These are phyloP conservation scores for Holothuria scabra DNA, from an alignment of 53 echinoderm and acorn worm genomes.

Conservation along the genomic window DNA sequence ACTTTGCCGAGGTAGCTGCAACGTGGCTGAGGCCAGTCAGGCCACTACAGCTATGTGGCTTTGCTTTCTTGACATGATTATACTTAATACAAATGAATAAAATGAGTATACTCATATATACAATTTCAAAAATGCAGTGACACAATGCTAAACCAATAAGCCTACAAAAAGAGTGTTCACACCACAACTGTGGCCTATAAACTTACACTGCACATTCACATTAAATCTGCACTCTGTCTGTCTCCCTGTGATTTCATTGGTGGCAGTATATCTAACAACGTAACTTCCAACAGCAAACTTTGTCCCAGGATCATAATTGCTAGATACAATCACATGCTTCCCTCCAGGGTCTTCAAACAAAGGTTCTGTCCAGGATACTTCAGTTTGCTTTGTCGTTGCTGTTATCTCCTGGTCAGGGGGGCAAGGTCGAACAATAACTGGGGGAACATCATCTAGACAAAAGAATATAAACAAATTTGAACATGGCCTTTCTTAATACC, in stretches of 20 bases:
- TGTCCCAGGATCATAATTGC: constrained; percentile 49
- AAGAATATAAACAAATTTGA: too few relatives aligned
- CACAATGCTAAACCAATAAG: too few relatives aligned
- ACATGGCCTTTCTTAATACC: too few relatives aligned
- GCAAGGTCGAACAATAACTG: constrained; percentile 49
- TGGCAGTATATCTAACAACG: constrained; percentile 61
- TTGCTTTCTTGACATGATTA: too few relatives aligned
- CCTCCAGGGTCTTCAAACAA: constrained; percentile 66
- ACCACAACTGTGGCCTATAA: too few relatives aligned
- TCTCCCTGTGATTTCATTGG: constrained; percentile 59
- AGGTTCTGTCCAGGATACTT: constrained; percentile 68
- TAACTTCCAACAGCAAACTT: constrained; percentile 49
- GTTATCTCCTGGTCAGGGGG: constrained; percentile 56
- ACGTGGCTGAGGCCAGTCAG: too few relatives aligned
- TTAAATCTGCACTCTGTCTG: constrained; percentile 58
- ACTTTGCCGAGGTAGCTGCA: too few relatives aligned
- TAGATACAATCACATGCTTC: constrained; percentile 63
- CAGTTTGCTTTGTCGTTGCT: constrained; percentile 26
- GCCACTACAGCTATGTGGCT: too few relatives aligned
- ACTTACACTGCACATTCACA: constrained; percentile 56
- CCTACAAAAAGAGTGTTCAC: too few relatives aligned
- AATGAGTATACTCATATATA: too few relatives aligned
- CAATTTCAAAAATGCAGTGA: too few relatives aligned
- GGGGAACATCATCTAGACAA: constrained; percentile 61
- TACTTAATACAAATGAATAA: too few relatives aligned